These are phyloP conservation scores for Phyllotreta cruciferae DNA, from an alignment of 2,888 invertebrate genomes.

Conservation along the genomic window DNA sequence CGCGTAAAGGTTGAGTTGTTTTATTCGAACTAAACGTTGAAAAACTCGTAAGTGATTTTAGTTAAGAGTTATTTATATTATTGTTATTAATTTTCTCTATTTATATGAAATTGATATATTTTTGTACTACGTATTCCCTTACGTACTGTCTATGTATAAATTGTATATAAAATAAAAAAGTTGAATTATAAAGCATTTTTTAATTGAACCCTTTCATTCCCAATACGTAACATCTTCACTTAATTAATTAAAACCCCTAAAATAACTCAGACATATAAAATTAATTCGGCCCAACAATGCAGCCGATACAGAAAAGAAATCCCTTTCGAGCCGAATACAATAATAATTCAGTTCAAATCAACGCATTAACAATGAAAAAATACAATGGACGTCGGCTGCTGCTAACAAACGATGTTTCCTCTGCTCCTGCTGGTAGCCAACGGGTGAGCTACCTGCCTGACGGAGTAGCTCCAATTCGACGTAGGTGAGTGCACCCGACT, in stretches of 20 bases:
- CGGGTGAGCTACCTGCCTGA: constrained; percentile 51
- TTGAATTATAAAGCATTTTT: constrained; percentile 26
- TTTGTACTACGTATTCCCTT: constrained; percentile 47
- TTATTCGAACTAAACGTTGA: constrained; percentile 42
- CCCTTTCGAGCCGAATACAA: constrained; percentile 6
- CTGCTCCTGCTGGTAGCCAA: constrained; percentile 48
- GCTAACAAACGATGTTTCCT: constrained; percentile 41
- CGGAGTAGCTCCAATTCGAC: constrained; percentile 24
- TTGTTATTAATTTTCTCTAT: constrained; percentile 52
- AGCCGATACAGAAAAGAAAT: constrained; percentile 7
- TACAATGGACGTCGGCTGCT: constrained; percentile 41
- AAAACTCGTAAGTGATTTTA: constrained; percentile 49
- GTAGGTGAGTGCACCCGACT: constrained; percentile 46
- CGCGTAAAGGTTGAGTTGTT: constrained; percentile 51
- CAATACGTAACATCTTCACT: neutral
- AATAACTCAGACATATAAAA: neutral
- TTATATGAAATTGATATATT: constrained; percentile 51
- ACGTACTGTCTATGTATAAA: constrained; percentile 49
- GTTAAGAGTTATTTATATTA: constrained; percentile 53
- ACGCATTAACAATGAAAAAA: constrained; percentile 45
- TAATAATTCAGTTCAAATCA: constrained; percentile 38
- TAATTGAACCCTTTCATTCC: neutral
- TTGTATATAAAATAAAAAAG: constrained; percentile 49
- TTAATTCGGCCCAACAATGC: constrained; percentile 5
- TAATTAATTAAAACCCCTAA: constrained; percentile 3